These are phyloP conservation scores for Drosophila tristis DNA, from an alignment of 1,140 invertebrate species.

Conservation along the genomic window DNA sequence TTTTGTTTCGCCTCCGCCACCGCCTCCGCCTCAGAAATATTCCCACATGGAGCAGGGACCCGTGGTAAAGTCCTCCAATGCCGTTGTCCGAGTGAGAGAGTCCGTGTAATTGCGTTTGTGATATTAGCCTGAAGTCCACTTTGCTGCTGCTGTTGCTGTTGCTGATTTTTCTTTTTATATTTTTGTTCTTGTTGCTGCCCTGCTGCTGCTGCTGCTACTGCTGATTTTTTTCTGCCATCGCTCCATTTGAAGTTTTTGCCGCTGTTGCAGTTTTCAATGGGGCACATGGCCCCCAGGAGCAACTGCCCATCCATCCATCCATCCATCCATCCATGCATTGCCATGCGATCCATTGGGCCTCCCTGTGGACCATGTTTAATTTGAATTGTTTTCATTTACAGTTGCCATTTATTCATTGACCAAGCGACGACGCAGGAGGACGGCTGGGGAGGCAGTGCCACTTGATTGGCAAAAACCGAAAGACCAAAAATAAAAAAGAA, in stretches of 20 bases:
- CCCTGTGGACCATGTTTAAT: conserved; percentile 67
- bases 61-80: background rate
- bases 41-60: background rate
- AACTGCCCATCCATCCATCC: background rate
- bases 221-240: conserved; percentile 26
- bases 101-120: conserved; percentile 80
- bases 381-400: conserved; percentile 83
- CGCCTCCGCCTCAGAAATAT: background rate
- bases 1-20: conserved; percentile 51
- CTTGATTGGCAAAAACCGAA: conserved; percentile 60
- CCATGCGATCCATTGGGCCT: background rate
- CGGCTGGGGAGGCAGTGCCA: conserved; percentile 8
- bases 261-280: conserved; percentile 69
- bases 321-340: background rate
- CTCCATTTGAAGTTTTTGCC: conserved; percentile 69
- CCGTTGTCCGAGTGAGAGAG: conserved; percentile 22
- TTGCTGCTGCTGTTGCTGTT: conserved; percentile 24
- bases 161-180: conserved; percentile 34
- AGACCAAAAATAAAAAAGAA: background rate
- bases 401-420: conserved; percentile 79
- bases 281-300: conserved; percentile 55
- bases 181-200: conserved; percentile 13
- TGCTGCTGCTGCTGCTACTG: background rate
- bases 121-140: conserved; percentile 80
- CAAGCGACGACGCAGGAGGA: conserved; percentile 31